Conservation (phyloP, 2,797 vertebrate species). For the Okamejei kenojei region DNA sequence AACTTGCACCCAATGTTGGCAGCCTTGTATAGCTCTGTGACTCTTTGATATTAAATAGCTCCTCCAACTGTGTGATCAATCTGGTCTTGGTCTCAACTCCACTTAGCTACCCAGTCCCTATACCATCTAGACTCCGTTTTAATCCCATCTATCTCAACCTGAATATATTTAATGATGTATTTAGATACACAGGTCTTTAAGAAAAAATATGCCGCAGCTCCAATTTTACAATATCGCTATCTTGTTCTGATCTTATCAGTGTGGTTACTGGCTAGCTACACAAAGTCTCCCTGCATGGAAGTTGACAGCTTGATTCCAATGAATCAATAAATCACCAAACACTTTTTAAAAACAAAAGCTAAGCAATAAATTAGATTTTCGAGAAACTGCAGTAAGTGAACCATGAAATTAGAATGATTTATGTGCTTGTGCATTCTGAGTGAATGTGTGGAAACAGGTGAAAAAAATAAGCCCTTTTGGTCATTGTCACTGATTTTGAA, state of each 20-base stretch:
- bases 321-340: neutral
- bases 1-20: too few species aligned
- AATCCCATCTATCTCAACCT: too few species aligned
- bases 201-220: neutral
- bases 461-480: slow-evolving; percentile 7
- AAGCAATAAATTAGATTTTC: slow-evolving; percentile 4
- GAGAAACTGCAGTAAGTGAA: neutral
- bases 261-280: neutral
- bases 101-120: too few species aligned
- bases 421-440: neutral
- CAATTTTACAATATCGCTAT: neutral
- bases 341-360: neutral
- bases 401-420: slow-evolving; percentile 5
- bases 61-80: too few species aligned
- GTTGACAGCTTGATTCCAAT: neutral
- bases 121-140: too few species aligned
- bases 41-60: neutral
- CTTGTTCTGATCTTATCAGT: neutral
- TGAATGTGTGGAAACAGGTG: slow-evolving; percentile 7
- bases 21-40: too few species aligned
- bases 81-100: too few species aligned
- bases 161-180: neutral
- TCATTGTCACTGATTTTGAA: neutral
- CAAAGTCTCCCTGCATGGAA: neutral
- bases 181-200: neutral